These are phyloP conservation scores for Pseudorectes ferrugineus DNA, from an alignment of 2,113 vertebrate genomes.

Conservation along the genomic window DNA sequence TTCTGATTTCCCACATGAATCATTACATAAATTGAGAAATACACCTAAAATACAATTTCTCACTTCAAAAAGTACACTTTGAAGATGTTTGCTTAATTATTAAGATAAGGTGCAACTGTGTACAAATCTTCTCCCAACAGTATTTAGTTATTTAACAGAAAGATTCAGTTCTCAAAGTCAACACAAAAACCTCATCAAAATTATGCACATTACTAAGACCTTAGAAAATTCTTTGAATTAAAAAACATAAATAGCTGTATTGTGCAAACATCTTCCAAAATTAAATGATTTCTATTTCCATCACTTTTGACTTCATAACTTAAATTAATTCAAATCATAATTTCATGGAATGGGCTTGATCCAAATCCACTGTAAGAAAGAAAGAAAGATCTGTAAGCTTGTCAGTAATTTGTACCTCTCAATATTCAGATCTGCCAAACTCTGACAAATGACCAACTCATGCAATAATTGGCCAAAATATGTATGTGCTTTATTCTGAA, in stretches of 20 bases:
- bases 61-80: not conserved
- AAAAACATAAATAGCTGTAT: not conserved
- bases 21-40: not conserved
- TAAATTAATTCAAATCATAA: not conserved
- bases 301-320: not conserved
- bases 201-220: not conserved
- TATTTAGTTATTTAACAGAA: not conserved
- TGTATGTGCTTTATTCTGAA: not conserved
- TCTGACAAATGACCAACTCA: not conserved
- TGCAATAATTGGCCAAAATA: not conserved
- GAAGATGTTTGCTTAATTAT: not conserved
- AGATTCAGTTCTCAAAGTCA: not conserved
- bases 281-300: not conserved
- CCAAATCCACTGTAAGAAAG: not conserved
- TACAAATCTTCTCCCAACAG: not conserved
- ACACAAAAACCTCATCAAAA: not conserved
- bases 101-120: not conserved
- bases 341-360: not conserved
- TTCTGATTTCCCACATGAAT: not conserved
- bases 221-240: not conserved
- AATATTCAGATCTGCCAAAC: not conserved
- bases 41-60: not conserved
- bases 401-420: not conserved
- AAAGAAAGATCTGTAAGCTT: not conserved
- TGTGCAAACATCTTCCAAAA: not conserved